phyloP scores from a whole-genome alignment of 2,888 invertebrate genomes.

The Sialis lutaria region DNA sequence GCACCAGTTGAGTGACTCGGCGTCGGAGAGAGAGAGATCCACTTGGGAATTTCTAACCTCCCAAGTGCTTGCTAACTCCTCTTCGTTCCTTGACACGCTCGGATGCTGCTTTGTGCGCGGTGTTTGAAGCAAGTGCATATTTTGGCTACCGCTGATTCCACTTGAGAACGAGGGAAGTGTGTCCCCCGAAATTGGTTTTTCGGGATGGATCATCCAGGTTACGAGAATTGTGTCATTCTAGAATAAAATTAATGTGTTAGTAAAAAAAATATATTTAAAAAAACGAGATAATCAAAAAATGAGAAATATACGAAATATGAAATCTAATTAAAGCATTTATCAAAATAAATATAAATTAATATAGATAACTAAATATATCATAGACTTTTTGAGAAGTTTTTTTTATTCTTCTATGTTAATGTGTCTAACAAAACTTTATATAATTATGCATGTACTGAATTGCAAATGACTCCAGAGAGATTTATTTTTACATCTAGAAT shows the following conservation, averaged over 20 bases:
- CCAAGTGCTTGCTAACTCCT: slow-evolving; percentile 26
- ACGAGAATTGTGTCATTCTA: slow-evolving; percentile 53
- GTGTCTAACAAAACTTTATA: no score
- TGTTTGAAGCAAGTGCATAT: no score
- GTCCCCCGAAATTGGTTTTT: slow-evolving; percentile 28
- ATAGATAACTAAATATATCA: neutral
- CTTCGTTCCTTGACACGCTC: slow-evolving; percentile 26
- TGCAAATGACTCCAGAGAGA: no score
- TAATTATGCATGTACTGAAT: no score
- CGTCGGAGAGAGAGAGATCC: slow-evolving; percentile 38
- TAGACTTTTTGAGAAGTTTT: no score
- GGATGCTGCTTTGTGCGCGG: slow-evolving; percentile 18
- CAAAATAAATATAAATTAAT: neutral
- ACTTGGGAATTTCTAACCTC: slow-evolving; percentile 40
- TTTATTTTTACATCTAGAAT: no score
- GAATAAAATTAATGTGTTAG: slow-evolving; percentile 14
- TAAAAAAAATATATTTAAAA: no score
- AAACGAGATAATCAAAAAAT: no score
- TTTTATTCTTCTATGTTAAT: no score
- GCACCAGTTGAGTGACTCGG: slow-evolving; percentile 45
- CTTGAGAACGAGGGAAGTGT: no score
- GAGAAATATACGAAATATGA: no score
- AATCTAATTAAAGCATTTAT: neutral
- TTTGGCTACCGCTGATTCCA: no score
- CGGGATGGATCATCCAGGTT: slow-evolving; percentile 44